phyloP scores from a whole-genome alignment of 2,888 invertebrate species.

The Quadroppia sp. region DNA sequence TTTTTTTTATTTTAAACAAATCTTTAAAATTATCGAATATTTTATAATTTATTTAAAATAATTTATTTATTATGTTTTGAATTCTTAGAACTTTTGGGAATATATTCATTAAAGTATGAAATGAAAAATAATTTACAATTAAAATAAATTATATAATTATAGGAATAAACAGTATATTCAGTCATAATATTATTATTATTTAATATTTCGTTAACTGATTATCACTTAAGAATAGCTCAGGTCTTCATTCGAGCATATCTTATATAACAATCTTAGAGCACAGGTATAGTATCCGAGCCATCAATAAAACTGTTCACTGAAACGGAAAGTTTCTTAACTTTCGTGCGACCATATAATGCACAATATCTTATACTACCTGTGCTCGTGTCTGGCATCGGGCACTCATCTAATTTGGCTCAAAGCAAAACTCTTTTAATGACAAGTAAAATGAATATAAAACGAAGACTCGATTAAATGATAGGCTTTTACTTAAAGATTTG shows the following conservation, averaged over 20 bases:
- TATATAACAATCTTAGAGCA: not conserved
- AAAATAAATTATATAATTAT: no score
- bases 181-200: no score
- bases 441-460: not conserved
- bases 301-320: constrained; percentile 28
- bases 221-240: not conserved
- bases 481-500: not conserved
- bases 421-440: constrained; percentile 32
- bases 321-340: constrained; percentile 36
- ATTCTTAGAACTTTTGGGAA: no score
- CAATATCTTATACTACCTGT: not conserved
- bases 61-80: no score
- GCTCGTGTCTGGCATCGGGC: constrained; percentile 30
- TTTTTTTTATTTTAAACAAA: no score
- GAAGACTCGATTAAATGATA: not conserved
- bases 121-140: no score
- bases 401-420: constrained; percentile 17
- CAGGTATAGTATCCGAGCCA: constrained; percentile 9
- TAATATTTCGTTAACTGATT: no score
- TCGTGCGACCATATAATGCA: not conserved
- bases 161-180: no score
- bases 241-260: not conserved
- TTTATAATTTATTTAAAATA: no score
- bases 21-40: no score
- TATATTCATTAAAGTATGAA: no score